phyloP scores from a whole-genome alignment of 1,140 invertebrate genomes.

The Drosophila takahashii region DNA sequence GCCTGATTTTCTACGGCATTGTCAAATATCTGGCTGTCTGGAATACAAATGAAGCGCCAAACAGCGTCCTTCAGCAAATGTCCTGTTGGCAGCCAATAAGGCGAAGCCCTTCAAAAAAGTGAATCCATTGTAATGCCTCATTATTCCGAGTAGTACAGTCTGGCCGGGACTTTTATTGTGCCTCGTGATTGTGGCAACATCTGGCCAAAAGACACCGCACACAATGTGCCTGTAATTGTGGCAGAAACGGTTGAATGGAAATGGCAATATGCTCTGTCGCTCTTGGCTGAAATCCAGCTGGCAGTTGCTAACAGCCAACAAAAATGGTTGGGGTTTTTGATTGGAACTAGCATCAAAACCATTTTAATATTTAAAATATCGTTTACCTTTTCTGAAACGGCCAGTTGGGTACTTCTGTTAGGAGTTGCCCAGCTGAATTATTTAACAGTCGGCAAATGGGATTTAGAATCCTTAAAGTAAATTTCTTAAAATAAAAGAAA shows the following conservation, averaged over 20 bases:
- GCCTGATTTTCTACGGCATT: slow-evolving; percentile 33
- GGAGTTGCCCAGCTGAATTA: slow-evolving; percentile 9
- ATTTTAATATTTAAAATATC: slow-evolving; percentile 58
- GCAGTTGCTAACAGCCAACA: slow-evolving; percentile 28
- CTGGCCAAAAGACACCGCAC: slow-evolving; percentile 34
- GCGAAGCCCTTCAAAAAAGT: slow-evolving; percentile 26
- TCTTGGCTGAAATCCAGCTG: slow-evolving; percentile 44
- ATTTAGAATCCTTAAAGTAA: not conserved
- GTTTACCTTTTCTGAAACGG: slow-evolving; percentile 25
- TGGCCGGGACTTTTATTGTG: slow-evolving; percentile 35
- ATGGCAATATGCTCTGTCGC: slow-evolving; percentile 23
- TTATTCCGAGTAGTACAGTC: slow-evolving; percentile 44
- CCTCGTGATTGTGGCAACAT: slow-evolving; percentile 40
- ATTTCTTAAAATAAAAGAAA: not conserved
- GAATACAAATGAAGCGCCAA: slow-evolving; percentile 54
- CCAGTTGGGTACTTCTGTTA: not conserved
- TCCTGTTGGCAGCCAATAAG: slow-evolving; percentile 56
- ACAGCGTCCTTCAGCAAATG: slow-evolving; percentile 26
- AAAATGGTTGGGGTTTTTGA: slow-evolving; percentile 13
- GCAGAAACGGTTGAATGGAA: slow-evolving; percentile 35
- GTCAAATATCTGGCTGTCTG: slow-evolving; percentile 34
- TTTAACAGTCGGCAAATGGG: not conserved
- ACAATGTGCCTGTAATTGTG: slow-evolving; percentile 51
- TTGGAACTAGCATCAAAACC: slow-evolving; percentile 23
- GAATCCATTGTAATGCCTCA: slow-evolving; percentile 52